These are phyloP conservation scores for Bombyx mandarina DNA, from an alignment of 1,140 invertebrate genomes.

Conservation along the genomic window DNA sequence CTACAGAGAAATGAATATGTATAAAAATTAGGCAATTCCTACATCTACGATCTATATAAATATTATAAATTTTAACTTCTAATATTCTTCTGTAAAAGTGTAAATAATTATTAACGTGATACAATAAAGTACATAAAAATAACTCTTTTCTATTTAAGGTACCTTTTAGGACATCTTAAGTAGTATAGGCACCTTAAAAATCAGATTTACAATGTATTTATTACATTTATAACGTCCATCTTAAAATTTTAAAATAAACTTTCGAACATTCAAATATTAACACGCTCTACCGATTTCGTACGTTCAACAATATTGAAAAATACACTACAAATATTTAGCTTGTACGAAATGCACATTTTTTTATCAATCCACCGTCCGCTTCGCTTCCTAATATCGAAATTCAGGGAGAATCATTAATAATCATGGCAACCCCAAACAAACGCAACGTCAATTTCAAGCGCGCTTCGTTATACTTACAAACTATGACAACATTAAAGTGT, in stretches of 20 bases:
- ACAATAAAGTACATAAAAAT: constrained; percentile 8
- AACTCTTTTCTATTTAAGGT: constrained; percentile 8
- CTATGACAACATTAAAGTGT: constrained; percentile 9
- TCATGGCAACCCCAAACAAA: constrained; percentile 44
- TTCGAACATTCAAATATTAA: too few species aligned
- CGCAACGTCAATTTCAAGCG: constrained; percentile 18
- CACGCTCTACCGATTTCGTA: constrained; percentile 15
- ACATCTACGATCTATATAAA: constrained; percentile 1
- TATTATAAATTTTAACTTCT: constrained; percentile 2
- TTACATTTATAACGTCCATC: too few species aligned
- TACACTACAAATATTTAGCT: constrained; percentile 40
- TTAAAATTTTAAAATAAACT: too few species aligned
- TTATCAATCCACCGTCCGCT: constrained; percentile 18
- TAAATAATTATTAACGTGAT: constrained; percentile 5
- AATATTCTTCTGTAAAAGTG: constrained; percentile 6
- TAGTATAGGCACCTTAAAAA: constrained; percentile 9
- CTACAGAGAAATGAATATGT: constrained; percentile 10
- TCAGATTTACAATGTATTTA: too few species aligned
- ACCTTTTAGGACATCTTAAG: constrained; percentile 3
- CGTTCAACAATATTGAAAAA: constrained; percentile 39
- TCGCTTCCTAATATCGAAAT: too few species aligned
- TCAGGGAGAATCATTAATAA: constrained; percentile 13
- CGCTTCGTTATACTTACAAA: constrained; percentile 4
- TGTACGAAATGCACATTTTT: constrained; percentile 55
- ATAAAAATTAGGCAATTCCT: constrained; percentile 11